Base-by-base conservation (phyloP, 1,140 invertebrate genomes). In the Lepidostoma basale region DNA sequence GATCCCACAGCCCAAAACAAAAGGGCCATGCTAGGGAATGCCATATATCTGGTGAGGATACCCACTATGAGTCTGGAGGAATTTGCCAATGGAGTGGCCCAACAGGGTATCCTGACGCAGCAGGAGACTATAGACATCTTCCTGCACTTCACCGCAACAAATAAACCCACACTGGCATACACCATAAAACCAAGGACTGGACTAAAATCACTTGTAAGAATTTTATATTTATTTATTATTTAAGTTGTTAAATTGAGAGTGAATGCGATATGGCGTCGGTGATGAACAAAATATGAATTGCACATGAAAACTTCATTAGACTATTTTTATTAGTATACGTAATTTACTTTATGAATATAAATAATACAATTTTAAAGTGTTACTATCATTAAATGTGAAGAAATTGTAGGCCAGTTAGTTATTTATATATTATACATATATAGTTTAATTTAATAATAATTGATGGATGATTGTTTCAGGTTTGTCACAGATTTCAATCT, bases 401-500 rank as follows among this genome's bases (percentile, higher is more conserved):
- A n/a, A n/a, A n/a, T n/a, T n/a, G n/a, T n/a, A n/a, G n/a, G n/a
- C n/a, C n/a, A n/a, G 33, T 36, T 36, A n/a, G n/a, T 45, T 45
- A 9, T 45, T 5, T 10, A 10, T 9, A 9, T 6, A 10, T 45
- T 45, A 9, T 16, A 45, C 18, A 16, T 45, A 10, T 45, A 16
- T 45, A 45, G 5, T 45, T 10, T 6, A 39, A 45, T 40, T 22
- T 72, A n/a, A n/a, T n/a, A n/a, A n/a, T n/a, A n/a, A n/a, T n/a
- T n/a, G n/a, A n/a, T n/a, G n/a, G n/a, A n/a, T 67, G 69, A 66
- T 74, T 47, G 72, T 81, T 83, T 22, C 79, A 92, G 90, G 90
- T 95, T 10, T 97, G 95, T 76, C 95, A 96, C 78, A 86, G 96
- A 77, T 98, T 98, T 78, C 94, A 96, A 78, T 97, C 95, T 0